A percentile compares a stretch with the other conserved stretches of the same genome.
Conservation (phyloP, 1,140 invertebrate genomes). For the Agrypnia vestita region DNA sequence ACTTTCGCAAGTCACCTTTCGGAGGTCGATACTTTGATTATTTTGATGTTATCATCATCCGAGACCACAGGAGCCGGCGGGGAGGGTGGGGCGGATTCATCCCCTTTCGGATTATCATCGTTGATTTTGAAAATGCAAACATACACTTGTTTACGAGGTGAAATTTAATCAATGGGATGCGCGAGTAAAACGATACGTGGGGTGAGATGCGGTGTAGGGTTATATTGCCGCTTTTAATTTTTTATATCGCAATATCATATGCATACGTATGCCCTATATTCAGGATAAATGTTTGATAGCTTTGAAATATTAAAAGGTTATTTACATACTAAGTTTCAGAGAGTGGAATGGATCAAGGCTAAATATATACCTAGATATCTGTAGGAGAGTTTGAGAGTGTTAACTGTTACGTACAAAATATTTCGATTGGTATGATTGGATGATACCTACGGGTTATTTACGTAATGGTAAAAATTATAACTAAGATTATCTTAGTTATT, state of each 20-base stretch:
- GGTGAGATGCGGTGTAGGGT: neutral
- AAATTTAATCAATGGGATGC: constrained; percentile 41
- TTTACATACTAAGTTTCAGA: too few species aligned
- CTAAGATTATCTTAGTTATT: too few species aligned
- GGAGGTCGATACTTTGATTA: constrained; percentile 61
- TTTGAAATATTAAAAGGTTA: too few species aligned
- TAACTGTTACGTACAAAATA: too few species aligned
- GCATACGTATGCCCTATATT: neutral
- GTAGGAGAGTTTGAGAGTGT: too few species aligned
- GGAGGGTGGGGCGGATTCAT: constrained; percentile 33
- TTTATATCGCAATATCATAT: neutral
- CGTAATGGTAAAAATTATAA: too few species aligned
- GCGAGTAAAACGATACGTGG: constrained; percentile 15
- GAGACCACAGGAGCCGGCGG: constrained; percentile 11
- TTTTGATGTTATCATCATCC: constrained; percentile 62
- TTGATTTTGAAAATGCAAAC: constrained; percentile 46
- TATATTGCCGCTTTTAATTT: neutral
- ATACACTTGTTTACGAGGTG: constrained; percentile 36
- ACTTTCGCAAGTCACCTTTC: constrained; percentile 59
- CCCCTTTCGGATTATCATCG: constrained; percentile 43
- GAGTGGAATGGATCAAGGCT: too few species aligned
- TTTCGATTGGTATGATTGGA: too few species aligned
- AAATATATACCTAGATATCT: too few species aligned
- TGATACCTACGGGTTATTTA: too few species aligned
- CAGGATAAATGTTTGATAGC: too few species aligned